These are phyloP conservation scores for Pangasius larnaudii DNA, from an alignment of 2,797 vertebrate genomes.

Conservation along the genomic window DNA sequence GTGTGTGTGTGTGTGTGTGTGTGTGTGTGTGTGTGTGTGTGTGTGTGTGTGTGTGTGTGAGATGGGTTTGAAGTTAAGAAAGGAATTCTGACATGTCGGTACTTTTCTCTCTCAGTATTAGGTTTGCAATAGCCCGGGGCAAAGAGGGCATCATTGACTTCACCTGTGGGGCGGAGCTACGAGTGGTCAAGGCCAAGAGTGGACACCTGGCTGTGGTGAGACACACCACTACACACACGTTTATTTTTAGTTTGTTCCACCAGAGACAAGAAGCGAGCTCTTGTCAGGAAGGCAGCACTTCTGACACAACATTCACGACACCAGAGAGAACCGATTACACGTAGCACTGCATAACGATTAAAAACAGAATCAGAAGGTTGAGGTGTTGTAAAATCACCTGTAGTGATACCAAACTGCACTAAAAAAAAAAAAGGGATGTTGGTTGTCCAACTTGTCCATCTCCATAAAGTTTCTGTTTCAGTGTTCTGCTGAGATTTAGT, in stretches of 20 bases:
- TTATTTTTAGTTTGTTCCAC: not conserved
- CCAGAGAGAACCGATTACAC: not conserved
- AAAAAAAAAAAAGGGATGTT: too few species aligned
- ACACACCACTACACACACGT: not conserved
- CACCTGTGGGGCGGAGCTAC: conserved; percentile 86
- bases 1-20: not conserved
- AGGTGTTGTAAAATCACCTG: not conserved
- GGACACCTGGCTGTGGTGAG: conserved; percentile 98
- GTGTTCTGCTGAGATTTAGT: not conserved
- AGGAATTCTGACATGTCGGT: not conserved
- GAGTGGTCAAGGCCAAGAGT: conserved; percentile 92
- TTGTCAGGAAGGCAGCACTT: not conserved
- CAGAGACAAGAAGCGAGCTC: not conserved
- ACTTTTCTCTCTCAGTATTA: conserved; percentile 77
- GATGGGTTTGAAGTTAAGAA: not conserved
- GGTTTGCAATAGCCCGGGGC: conserved; percentile 85
- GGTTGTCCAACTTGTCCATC: not conserved
- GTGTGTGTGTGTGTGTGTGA: not conserved
- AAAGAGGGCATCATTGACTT: conserved; percentile 95
- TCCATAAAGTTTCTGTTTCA: not conserved
- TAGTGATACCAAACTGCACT: not conserved
- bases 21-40: not conserved
- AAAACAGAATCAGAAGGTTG: not conserved
- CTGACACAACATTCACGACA: not conserved
- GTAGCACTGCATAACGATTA: not conserved